Evolutionary conservation across 2,113 vertebrate species (phyloP).

Genomic region (Thinocorus orbignyianus): DNA sequence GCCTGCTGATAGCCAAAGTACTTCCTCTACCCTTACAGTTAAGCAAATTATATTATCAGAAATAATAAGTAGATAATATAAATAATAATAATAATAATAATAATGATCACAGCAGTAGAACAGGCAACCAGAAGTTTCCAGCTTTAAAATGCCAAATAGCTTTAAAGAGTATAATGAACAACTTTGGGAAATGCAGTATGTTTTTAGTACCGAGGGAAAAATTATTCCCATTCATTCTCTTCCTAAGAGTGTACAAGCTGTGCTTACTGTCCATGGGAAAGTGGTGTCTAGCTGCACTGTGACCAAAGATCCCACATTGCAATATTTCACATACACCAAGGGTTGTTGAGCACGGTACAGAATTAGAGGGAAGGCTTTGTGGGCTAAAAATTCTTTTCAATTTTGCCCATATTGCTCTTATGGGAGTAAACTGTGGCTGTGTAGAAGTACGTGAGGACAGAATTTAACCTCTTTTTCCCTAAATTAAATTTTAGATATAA

Average conservation of each 20-base stretch:
- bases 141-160: not conserved
- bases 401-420: not conserved
- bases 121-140: not conserved
- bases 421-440: not conserved
- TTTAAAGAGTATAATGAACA: not conserved
- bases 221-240: not conserved
- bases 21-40: not conserved
- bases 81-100: too few relatives aligned
- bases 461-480: not conserved
- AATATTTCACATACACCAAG: not conserved
- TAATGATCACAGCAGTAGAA: not conserved
- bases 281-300: not conserved
- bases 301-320: slow-evolving; percentile 2
- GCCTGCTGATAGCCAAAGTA: not conserved
- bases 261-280: not conserved
- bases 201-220: not conserved
- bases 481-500: not conserved
- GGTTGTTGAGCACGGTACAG: not conserved
- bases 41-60: not conserved
- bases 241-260: not conserved
- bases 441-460: not conserved
- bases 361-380: slow-evolving; percentile 18
- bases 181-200: not conserved
- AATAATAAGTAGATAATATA: not conserved
- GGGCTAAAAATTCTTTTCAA: not conserved